Conservation (phyloP, 2,113 vertebrate species). For the Syngnathus scovelli region DNA sequence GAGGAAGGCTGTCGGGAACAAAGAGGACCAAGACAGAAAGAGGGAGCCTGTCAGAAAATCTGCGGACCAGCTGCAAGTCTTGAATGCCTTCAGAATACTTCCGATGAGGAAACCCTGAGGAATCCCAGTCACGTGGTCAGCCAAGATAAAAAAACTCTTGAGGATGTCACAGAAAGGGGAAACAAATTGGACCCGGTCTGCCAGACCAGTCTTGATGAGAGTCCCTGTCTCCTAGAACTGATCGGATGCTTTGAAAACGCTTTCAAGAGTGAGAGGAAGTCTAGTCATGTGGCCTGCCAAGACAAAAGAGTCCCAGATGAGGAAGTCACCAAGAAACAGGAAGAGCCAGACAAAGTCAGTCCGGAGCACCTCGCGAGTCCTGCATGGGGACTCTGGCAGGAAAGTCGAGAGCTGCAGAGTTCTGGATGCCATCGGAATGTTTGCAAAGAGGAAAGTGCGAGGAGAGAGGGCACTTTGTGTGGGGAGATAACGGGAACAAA, state of each 20-base stretch:
- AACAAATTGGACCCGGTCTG: background rate
- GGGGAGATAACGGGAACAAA: constrained; percentile 17
- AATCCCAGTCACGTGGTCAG: background rate
- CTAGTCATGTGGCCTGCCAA: background rate
- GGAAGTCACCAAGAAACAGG: constrained; percentile 36
- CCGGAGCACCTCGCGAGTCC: constrained; percentile 17
- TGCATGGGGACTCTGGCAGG: constrained; percentile 8
- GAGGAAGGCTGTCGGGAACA: background rate
- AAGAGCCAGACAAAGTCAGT: constrained; percentile 43
- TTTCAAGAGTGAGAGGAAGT: background rate
- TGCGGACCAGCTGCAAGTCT: background rate
- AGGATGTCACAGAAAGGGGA: background rate
- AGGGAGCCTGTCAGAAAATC: background rate
- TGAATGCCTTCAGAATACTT: background rate
- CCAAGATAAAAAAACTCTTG: constrained; percentile 11
- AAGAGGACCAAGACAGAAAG: background rate
- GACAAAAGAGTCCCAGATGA: constrained; percentile 16
- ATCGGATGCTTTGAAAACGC: background rate
- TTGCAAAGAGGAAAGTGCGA: constrained; percentile 17
- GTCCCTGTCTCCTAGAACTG: background rate
- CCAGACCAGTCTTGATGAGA: background rate
- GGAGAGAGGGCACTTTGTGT: constrained; percentile 4
- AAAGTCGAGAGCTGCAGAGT: constrained; percentile 20
- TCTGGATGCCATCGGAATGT: constrained; percentile 24
- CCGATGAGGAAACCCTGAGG: background rate